Percentiles rank a stretch among this genome's conserved stretches.
Conservation (phyloP, 2,888 invertebrate species). For the Griposia aprilina region DNA sequence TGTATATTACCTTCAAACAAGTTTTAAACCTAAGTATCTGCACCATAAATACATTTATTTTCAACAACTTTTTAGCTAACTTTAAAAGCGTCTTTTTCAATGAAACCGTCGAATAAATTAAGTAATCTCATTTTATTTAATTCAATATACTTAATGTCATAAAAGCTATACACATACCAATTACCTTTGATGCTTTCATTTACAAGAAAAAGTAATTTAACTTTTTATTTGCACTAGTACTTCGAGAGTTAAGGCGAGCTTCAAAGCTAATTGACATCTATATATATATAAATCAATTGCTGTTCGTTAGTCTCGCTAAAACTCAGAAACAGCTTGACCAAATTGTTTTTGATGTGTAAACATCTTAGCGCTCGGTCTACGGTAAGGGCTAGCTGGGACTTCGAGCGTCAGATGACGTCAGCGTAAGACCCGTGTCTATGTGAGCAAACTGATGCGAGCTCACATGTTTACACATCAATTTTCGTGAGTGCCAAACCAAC, state of each 20-base stretch:
- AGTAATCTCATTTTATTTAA: constrained; percentile 12
- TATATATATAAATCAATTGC: no score
- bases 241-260: constrained; percentile 6
- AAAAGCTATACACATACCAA: constrained; percentile 9
- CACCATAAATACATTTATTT: not conserved
- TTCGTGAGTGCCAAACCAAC: no score
- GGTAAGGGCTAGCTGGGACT: no score
- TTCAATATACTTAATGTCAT: constrained; percentile 18
- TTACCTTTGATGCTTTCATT: constrained; percentile 16
- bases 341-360: no score
- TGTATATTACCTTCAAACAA: not conserved
- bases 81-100: not conserved
- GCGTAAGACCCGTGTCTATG: no score
- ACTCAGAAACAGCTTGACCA: no score
- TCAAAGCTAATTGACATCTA: constrained; percentile 28
- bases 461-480: no score
- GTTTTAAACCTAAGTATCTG: not conserved
- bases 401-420: no score
- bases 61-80: not conserved
- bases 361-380: no score
- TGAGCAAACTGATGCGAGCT: no score
- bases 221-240: constrained; percentile 34
- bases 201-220: constrained; percentile 35
- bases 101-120: constrained; percentile 8
- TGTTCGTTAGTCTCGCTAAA: no score